Conservation (phyloP, 2,888 invertebrate genomes). For the Apoderus coryli region DNA sequence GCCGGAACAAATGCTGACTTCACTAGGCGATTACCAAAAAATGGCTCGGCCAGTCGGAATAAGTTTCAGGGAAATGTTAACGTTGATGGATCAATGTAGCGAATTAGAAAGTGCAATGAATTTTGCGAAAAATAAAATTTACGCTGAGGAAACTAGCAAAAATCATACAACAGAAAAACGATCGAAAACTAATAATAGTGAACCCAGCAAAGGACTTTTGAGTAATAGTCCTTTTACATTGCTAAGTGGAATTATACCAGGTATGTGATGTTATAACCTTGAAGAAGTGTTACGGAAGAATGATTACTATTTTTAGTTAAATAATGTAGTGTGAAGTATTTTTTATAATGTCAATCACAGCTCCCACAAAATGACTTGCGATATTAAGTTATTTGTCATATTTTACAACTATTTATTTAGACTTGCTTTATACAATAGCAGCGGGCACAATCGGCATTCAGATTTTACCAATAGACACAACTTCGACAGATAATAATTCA, state of each 20-base stretch:
- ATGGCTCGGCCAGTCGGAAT: slow-evolving; percentile 50
- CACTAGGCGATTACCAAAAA: slow-evolving; percentile 46
- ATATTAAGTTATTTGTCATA: too few species aligned
- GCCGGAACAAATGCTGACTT: slow-evolving; percentile 48
- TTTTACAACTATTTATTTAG: too few species aligned
- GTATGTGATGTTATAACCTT: slow-evolving; percentile 32
- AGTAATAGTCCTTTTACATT: slow-evolving; percentile 54
- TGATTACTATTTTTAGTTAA: too few species aligned
- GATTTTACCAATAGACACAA: too few species aligned
- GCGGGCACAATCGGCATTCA: too few species aligned
- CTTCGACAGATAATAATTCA: too few species aligned
- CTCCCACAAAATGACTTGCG: too few species aligned
- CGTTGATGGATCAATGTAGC: slow-evolving; percentile 67
- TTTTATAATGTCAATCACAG: too few species aligned
- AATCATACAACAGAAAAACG: slow-evolving; percentile 11
- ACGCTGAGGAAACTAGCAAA: slow-evolving; percentile 21
- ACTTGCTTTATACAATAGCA: too few species aligned
- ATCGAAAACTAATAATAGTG: too few species aligned
- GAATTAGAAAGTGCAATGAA: slow-evolving; percentile 38
- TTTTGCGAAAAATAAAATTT: slow-evolving; percentile 21
- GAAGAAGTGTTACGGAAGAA: neutral
- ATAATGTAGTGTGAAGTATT: too few species aligned
- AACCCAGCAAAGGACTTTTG: slow-evolving; percentile 32
- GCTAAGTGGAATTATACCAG: slow-evolving; percentile 69
- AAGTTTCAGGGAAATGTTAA: slow-evolving; percentile 59